Evolutionary conservation across 2,888 invertebrate species (phyloP).

Genomic region (Clivina fossor): DNA sequence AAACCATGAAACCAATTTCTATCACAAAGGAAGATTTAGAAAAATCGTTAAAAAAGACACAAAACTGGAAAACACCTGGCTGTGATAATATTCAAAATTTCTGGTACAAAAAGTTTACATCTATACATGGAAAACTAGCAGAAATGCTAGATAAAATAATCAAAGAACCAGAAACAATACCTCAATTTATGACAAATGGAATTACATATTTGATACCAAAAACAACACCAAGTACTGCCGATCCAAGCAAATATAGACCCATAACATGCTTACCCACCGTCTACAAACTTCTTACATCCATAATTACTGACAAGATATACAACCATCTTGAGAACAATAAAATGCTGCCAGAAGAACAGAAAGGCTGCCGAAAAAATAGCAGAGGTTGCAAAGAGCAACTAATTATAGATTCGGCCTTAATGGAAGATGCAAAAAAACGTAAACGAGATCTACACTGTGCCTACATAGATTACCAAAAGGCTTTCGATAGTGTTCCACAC

Average conservation of each 20-base stretch:
- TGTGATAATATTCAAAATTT: slow-evolving; percentile 18
- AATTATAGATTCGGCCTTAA: background rate
- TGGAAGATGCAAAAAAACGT: background rate
- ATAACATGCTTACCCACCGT: slow-evolving; percentile 13
- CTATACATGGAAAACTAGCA: slow-evolving; percentile 5
- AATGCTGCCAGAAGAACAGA: slow-evolving; percentile 10
- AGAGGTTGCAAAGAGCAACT: slow-evolving; percentile 19
- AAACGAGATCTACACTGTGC: background rate
- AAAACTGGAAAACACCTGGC: slow-evolving; percentile 23
- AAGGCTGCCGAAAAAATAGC: slow-evolving; percentile 10
- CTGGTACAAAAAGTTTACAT: slow-evolving; percentile 20
- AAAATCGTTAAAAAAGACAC: background rate
- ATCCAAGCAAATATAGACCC: slow-evolving; percentile 10
- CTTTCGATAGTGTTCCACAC: slow-evolving; percentile 4
- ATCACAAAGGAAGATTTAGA: too few relatives aligned
- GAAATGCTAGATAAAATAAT: background rate
- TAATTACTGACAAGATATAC: slow-evolving; percentile 9
- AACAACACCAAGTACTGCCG: background rate
- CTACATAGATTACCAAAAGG: slow-evolving; percentile 9
- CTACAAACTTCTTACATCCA: slow-evolving; percentile 15
- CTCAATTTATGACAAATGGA: slow-evolving; percentile 16
- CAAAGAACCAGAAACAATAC: slow-evolving; percentile 6
- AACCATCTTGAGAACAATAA: slow-evolving; percentile 7
- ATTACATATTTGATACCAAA: slow-evolving; percentile 7
- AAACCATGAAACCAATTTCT: too few relatives aligned